A percentile compares a stretch with the other conserved stretches of the same genome.
These are phyloP conservation scores for Mionectes macconnelli DNA, from an alignment of 2,113 vertebrate species.

Conservation along the genomic window DNA sequence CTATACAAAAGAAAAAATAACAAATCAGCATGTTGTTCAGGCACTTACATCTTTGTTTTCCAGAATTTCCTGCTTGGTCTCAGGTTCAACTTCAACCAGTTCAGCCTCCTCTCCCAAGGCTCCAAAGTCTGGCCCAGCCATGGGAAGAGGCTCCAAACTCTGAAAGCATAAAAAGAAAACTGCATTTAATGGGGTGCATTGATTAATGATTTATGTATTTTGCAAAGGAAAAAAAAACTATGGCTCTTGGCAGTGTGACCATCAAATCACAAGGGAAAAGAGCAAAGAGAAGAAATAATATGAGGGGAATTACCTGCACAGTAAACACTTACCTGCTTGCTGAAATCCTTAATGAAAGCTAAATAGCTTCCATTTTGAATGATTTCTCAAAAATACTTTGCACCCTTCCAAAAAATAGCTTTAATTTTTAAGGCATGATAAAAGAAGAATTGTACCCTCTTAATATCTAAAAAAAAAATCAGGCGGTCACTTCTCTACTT, in stretches of 20 bases:
- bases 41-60: slow-evolving; percentile 93
- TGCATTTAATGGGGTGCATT: accelerated
- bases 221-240: neutral
- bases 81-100: slow-evolving; percentile 83
- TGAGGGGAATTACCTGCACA: neutral
- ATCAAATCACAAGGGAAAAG: neutral
- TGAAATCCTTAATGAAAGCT: neutral
- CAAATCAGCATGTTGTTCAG: neutral
- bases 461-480: neutral
- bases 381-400: neutral
- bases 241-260: neutral
- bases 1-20: neutral
- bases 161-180: slow-evolving; percentile 40
- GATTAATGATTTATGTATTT: neutral
- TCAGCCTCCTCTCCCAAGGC: slow-evolving; percentile 84
- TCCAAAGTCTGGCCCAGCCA: slow-evolving; percentile 84
- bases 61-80: slow-evolving; percentile 90
- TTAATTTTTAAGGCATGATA: neutral
- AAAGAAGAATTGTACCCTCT: neutral
- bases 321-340: neutral
- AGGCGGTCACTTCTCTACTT: neutral
- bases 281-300: neutral
- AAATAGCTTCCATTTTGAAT: neutral
- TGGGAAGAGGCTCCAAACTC: slow-evolving; percentile 92
- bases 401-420: neutral